phyloP scores from a whole-genome alignment of 2,797 vertebrate genomes.

The Parambassis ranga region DNA sequence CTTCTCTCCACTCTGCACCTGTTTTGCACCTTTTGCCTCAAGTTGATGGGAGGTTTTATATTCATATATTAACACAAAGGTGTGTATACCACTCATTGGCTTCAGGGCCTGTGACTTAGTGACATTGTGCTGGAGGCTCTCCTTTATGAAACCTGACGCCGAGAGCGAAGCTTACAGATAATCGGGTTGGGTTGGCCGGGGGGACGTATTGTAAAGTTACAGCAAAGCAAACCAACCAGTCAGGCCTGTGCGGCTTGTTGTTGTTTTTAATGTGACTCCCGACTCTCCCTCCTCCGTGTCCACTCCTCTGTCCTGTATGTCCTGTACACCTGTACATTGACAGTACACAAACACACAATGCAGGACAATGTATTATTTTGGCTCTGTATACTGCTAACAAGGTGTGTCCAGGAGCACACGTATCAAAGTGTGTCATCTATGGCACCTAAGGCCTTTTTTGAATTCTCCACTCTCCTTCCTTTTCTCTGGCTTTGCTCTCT shows the following conservation, averaged over 20 bases:
- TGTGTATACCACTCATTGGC: slow-evolving; percentile 19
- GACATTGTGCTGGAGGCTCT: slow-evolving; percentile 59
- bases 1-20: not conserved
- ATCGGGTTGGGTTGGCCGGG: slow-evolving; percentile 45
- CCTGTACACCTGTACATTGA: not conserved
- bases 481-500: slow-evolving; percentile 55
- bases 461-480: slow-evolving; percentile 22
- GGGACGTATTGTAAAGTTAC: slow-evolving; percentile 28
- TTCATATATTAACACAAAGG: slow-evolving; percentile 16
- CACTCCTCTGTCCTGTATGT: not conserved
- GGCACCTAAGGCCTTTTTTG: slow-evolving; percentile 55
- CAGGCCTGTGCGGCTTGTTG: slow-evolving; percentile 54
- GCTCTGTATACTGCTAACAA: slow-evolving; percentile 41
- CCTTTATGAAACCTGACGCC: slow-evolving; percentile 72
- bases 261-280: slow-evolving; percentile 32
- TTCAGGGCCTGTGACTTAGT: slow-evolving; percentile 41
- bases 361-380: slow-evolving; percentile 18
- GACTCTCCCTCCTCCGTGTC: slow-evolving; percentile 1
- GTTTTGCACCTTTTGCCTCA: not conserved
- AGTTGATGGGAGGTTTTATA: slow-evolving; percentile 2
- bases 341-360: not conserved
- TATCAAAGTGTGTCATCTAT: slow-evolving; percentile 67
- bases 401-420: slow-evolving; percentile 53
- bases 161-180: slow-evolving; percentile 63
- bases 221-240: slow-evolving; percentile 65